phyloP scores from a whole-genome alignment of 2,797 vertebrate genomes.

The Schizothorax lantsangensis region DNA sequence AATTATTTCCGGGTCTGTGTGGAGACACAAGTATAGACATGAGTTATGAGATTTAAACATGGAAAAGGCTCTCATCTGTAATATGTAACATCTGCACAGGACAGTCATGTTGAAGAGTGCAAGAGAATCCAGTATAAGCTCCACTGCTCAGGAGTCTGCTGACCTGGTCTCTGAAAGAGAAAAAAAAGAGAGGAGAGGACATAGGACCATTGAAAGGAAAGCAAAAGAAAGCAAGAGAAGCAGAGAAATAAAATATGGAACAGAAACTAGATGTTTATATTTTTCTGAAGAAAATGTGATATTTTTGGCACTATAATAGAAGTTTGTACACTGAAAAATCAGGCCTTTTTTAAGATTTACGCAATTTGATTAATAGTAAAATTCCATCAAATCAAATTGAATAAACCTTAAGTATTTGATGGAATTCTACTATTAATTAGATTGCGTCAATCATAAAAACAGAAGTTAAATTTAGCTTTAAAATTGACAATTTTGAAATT shows the following conservation, averaged over 20 bases:
- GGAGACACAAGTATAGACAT: constrained; percentile 84
- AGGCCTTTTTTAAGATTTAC: too few relatives aligned
- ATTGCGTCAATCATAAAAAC: too few relatives aligned
- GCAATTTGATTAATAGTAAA: too few relatives aligned
- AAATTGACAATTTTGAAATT: neutral
- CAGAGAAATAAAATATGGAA: neutral
- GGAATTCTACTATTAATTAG: too few relatives aligned
- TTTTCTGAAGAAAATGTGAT: neutral
- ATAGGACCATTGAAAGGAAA: neutral
- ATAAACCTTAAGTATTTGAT: too few relatives aligned
- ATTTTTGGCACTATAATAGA: neutral
- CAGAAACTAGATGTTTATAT: neutral
- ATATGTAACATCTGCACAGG: constrained; percentile 79
- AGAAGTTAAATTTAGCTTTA: neutral
- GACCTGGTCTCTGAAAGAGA: neutral
- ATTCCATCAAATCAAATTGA: neutral
- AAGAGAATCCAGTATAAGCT: constrained; percentile 13
- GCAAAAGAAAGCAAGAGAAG: neutral
- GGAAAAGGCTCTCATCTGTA: constrained; percentile 74
- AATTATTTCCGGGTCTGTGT: constrained; percentile 79
- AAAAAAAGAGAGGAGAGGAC: neutral
- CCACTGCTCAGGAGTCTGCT: neutral
- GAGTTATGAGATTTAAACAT: constrained; percentile 80
- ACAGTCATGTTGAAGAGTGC: constrained; percentile 54
- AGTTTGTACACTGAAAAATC: neutral